These are phyloP conservation scores for Alitta virens DNA, from an alignment of 2,888 invertebrate genomes.

Conservation along the genomic window DNA sequence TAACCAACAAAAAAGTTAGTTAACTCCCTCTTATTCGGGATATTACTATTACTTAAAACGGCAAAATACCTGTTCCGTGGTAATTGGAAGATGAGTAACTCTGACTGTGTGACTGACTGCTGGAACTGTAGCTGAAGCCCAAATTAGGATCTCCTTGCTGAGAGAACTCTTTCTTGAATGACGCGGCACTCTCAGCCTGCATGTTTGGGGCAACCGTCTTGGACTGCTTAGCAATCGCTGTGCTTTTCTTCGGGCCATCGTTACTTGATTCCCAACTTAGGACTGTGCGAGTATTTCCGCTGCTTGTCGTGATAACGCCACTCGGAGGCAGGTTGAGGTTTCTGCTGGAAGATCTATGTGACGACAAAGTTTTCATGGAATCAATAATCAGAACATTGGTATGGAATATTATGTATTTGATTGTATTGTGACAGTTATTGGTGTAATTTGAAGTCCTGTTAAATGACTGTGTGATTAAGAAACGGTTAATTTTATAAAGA, in stretches of 20 bases:
- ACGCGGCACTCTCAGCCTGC: constrained; percentile 18
- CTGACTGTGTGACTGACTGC: background rate
- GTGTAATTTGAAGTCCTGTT: no score
- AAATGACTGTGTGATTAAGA: no score
- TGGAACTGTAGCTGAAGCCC: background rate
- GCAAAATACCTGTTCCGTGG: background rate
- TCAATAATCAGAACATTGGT: no score
- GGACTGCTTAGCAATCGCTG: constrained; percentile 27
- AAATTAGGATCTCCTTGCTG: background rate
- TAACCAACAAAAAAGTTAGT: no score
- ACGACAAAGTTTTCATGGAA: no score
- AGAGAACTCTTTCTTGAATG: constrained; percentile 19
- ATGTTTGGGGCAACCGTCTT: constrained; percentile 14
- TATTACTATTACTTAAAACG: no score
- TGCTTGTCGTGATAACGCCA: constrained; percentile 28
- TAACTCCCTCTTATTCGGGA: no score
- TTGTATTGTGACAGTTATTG: no score
- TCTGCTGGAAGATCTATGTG: background rate
- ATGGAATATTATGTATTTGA: no score
- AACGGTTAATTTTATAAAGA: no score
- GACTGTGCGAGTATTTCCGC: constrained; percentile 25
- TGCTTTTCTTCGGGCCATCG: constrained; percentile 16
- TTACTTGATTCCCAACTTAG: constrained; percentile 29
- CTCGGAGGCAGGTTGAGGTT: background rate
- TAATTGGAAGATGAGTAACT: background rate